Evolutionary conservation across 1,140 invertebrate species (phyloP), one percentile per base, ranked within the genome.

Genomic region (Zaprionus taronus): DNA sequence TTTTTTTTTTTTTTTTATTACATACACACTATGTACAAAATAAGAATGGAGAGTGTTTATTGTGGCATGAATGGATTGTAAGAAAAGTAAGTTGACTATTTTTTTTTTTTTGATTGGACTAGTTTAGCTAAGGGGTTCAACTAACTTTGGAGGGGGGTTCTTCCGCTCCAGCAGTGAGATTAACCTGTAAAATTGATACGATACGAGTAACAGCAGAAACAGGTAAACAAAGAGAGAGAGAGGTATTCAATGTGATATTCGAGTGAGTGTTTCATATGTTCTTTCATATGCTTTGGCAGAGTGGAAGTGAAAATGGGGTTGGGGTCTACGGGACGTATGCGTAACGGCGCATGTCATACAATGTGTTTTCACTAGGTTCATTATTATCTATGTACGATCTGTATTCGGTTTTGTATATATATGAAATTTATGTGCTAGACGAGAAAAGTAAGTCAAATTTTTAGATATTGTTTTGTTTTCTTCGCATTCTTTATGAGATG

Each of bases 141-240:
- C 91, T 92, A 92, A 92, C 91, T 92, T 92, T 92, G 82, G 90
- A 91, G 81, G 91, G 89, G 68, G 80, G 77, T 90, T 91, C 91
- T 76, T 92, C 91, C 82, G 90, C 91, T 91, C 91, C 91, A 85
- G 91, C 91, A 80, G 91, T 92, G 81, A 92, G 90, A 91, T 91
- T 90, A 82, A 92, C 91, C 91, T 92, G 91, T 62, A 92, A 85
- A 91, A 83, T 90, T 79, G 67, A 72, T 87, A 83, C 72, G 74
- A 75, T 60, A 74, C 72, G 66, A 47, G 22, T 67, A 55, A 68
- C 56, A 31, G 20, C 28, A 51, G 22, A 9, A 51, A 24, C 12
- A 51, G 6, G 28, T 31, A 31, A 31, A 31, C 28, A 31, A 11
- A 47, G 20, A 20, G 11, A 49, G 9, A 49, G 41, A 34, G 31